These are phyloP conservation scores for Scotopteryx bipunctaria DNA, from an alignment of 2,888 invertebrate genomes.

Conservation along the genomic window DNA sequence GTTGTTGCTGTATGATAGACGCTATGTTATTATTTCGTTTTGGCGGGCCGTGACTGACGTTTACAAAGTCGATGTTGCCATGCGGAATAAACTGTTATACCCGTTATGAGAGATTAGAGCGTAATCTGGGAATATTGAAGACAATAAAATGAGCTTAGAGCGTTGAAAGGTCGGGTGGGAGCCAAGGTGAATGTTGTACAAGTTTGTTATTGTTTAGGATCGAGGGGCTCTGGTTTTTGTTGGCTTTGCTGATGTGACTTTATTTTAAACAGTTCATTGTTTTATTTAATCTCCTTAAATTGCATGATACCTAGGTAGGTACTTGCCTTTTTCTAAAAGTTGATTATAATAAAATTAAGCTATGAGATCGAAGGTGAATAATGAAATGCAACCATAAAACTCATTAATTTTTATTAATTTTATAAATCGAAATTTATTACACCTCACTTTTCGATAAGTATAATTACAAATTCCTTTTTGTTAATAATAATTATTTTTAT, in stretches of 20 bases:
- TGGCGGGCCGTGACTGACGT: conserved; percentile 78
- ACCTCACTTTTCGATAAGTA: conserved; percentile 64
- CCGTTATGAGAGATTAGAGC: conserved; percentile 80
- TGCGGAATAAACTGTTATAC: conserved; percentile 82
- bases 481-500: conserved; percentile 73
- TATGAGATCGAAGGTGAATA: conserved; percentile 14
- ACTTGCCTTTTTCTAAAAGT: background rate
- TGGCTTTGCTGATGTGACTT: background rate
- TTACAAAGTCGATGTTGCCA: conserved; percentile 79
- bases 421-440: conserved; percentile 83
- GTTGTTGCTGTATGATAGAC: conserved; percentile 33
- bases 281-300: background rate
- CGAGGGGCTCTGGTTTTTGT: conserved; percentile 19
- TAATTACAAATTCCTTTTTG: conserved; percentile 81
- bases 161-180: conserved; percentile 47
- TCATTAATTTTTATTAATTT: conserved; percentile 82
- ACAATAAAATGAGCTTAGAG: conserved; percentile 79
- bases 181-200: conserved; percentile 52
- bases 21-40: conserved; percentile 80
- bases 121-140: conserved; percentile 83
- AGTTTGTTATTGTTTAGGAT: conserved; percentile 50
- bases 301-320: background rate
- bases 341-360: conserved; percentile 21
- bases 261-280: background rate
- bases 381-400: conserved; percentile 63